These are phyloP conservation scores for Blastobasis lacticolella DNA, from an alignment of 2,888 invertebrate genomes.

Conservation along the genomic window DNA sequence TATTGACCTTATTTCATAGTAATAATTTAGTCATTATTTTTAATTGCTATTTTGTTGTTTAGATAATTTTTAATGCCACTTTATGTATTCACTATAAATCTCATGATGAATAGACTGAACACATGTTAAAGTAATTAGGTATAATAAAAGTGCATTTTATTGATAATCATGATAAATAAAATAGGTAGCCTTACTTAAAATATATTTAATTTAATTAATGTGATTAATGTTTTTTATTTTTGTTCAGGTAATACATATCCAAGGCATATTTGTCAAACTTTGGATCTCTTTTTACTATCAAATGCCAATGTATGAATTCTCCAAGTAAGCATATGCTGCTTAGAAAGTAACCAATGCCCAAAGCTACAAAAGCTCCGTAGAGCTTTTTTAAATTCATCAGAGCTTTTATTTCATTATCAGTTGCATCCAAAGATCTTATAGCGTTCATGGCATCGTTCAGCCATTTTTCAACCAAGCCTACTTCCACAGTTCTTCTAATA, in stretches of 20 bases:
- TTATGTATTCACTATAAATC: too few relatives aligned
- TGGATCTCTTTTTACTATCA: slow-evolving; percentile 78
- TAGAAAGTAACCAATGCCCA: slow-evolving; percentile 80
- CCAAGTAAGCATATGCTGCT: slow-evolving; percentile 71
- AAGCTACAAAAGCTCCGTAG: slow-evolving; percentile 83
- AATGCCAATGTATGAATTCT: slow-evolving; percentile 81
- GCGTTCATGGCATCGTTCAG: slow-evolving; percentile 81
- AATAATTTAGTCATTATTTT: too few relatives aligned
- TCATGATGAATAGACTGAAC: slow-evolving; percentile 20
- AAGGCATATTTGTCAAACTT: slow-evolving; percentile 81
- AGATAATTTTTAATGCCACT: too few relatives aligned
- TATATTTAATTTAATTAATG: slow-evolving; percentile 1
- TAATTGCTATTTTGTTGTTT: too few relatives aligned
- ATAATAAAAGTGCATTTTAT: slow-evolving; percentile 9
- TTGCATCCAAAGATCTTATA: slow-evolving; percentile 68
- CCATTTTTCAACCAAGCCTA: slow-evolving; percentile 86
- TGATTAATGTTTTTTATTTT: slow-evolving; percentile 46
- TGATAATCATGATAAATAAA: slow-evolving; percentile 22
- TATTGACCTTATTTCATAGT: too few relatives aligned
- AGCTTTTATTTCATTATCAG: slow-evolving; percentile 79
- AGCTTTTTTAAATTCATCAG: slow-evolving; percentile 85
- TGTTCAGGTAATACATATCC: slow-evolving; percentile 65
- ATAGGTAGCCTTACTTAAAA: slow-evolving; percentile 1
- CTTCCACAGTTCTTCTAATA: slow-evolving; percentile 80
- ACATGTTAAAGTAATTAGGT: slow-evolving; percentile 31